These are phyloP conservation scores for Argyra leucocephala DNA, from an alignment of 2,888 invertebrate genomes.

Conservation along the genomic window DNA sequence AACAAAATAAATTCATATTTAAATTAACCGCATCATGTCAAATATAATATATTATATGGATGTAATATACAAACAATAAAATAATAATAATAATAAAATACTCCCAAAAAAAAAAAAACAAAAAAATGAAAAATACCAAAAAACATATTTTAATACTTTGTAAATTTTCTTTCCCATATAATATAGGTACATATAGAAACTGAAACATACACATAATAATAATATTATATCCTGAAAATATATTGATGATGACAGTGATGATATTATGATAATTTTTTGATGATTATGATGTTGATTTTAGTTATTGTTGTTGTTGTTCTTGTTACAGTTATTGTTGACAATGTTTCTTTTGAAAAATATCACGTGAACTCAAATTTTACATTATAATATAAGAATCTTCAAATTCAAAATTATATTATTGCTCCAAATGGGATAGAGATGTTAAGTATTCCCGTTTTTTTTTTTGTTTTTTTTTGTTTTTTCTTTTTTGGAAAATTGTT, in stretches of 20 bases:
- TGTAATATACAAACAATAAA: not conserved
- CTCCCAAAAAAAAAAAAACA: not conserved
- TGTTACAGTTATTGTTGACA: not conserved
- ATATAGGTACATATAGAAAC: not conserved
- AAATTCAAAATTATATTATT: too few species aligned
- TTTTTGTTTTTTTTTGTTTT: too few species aligned
- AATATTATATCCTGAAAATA: too few species aligned
- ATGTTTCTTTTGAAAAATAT: not conserved
- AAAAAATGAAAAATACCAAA: not conserved
- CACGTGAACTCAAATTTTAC: too few species aligned
- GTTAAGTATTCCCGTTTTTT: not conserved
- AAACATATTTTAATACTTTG: not conserved
- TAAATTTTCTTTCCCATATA: not conserved
- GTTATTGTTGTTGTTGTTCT: not conserved
- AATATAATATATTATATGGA: too few species aligned
- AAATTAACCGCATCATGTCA: slow-evolving; percentile 3
- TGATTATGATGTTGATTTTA: not conserved
- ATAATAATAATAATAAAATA: not conserved
- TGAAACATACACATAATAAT: not conserved
- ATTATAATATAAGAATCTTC: too few species aligned
- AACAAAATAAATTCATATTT: not conserved
- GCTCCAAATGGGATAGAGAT: not conserved
- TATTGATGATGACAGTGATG: not conserved
- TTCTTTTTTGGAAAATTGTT: not conserved
- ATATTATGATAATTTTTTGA: not conserved